Conservation (phyloP, 2,113 vertebrate species). For the Oenanthe oenanthe region DNA sequence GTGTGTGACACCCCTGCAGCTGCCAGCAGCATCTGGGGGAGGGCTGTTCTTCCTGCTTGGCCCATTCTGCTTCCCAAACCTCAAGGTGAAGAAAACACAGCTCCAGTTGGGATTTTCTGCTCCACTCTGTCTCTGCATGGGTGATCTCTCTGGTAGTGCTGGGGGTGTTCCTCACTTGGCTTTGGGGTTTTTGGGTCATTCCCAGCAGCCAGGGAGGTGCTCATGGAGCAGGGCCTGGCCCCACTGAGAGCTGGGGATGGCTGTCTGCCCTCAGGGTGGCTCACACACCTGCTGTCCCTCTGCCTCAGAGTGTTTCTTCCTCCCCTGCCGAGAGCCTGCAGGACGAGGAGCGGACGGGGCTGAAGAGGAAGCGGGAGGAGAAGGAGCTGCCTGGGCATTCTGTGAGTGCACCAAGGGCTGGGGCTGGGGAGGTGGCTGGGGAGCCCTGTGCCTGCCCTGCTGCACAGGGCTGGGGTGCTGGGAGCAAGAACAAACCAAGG, state of each 20-base stretch:
- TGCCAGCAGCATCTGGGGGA: neutral
- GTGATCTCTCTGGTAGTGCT: neutral
- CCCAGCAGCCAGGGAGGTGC: neutral
- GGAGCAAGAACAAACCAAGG: rapidly evolving
- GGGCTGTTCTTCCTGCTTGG: rapidly evolving
- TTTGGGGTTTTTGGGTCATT: neutral
- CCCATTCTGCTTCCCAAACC: neutral
- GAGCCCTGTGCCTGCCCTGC: neutral
- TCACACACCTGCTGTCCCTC: neutral
- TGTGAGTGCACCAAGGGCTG: neutral
- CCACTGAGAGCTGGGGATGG: neutral
- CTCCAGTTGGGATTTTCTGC: neutral
- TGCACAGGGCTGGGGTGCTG: neutral
- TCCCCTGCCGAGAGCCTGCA: constrained; percentile 66
- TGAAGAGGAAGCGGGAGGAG: neutral
- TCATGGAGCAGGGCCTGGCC: neutral
- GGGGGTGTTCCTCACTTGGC: rapidly evolving
- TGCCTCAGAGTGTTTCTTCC: constrained; percentile 58
- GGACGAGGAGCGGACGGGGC: constrained; percentile 15
- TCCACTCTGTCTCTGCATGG: neutral
- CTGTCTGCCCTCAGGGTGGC: neutral
- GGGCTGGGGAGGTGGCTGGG: rapidly evolving
- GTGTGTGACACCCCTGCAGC: neutral
- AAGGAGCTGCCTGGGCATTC: neutral
- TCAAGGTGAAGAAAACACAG: neutral